Evolutionary conservation across 2,888 invertebrate species (phyloP).

Genomic region (Brenthis ino): DNA sequence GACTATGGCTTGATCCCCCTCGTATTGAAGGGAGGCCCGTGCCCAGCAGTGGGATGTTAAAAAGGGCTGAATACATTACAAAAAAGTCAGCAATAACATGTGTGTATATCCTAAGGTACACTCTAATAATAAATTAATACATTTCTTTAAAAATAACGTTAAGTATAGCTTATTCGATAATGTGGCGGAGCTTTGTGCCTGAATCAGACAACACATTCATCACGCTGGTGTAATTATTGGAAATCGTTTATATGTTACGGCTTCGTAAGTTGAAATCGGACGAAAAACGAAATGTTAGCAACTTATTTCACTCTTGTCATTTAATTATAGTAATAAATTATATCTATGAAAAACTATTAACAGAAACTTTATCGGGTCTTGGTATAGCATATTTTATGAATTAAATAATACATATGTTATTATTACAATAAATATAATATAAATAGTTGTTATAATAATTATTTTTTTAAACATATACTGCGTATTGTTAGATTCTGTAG

Average conservation of each 20-base stretch:
- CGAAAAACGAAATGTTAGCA: conserved; percentile 15
- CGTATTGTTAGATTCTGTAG: too few species aligned
- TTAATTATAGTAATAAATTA: conserved; percentile 10
- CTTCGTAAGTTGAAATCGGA: conserved; percentile 20
- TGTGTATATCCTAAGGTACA: too few species aligned
- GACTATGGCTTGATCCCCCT: too few species aligned
- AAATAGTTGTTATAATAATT: too few species aligned
- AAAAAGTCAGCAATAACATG: too few species aligned
- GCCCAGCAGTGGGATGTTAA: too few species aligned
- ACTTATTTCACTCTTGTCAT: conserved; percentile 8
- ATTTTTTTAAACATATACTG: too few species aligned
- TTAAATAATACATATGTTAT: too few species aligned
- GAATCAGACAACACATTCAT: conserved; percentile 24
- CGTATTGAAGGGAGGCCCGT: too few species aligned
- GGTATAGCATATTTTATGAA: too few species aligned
- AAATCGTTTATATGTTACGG: conserved; percentile 21
- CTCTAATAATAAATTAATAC: neutral
- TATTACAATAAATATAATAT: too few species aligned
- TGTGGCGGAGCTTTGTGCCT: conserved; percentile 4
- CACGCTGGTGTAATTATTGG: conserved; percentile 20
- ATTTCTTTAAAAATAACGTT: neutral
- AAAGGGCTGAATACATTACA: too few species aligned
- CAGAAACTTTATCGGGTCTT: neutral
- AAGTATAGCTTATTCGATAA: neutral
- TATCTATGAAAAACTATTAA: neutral